Percentiles rank a stretch among this genome's conserved stretches.
These are phyloP conservation scores for Callitettix versicolor DNA, from an alignment of 1,140 invertebrate genomes.

Conservation along the genomic window DNA sequence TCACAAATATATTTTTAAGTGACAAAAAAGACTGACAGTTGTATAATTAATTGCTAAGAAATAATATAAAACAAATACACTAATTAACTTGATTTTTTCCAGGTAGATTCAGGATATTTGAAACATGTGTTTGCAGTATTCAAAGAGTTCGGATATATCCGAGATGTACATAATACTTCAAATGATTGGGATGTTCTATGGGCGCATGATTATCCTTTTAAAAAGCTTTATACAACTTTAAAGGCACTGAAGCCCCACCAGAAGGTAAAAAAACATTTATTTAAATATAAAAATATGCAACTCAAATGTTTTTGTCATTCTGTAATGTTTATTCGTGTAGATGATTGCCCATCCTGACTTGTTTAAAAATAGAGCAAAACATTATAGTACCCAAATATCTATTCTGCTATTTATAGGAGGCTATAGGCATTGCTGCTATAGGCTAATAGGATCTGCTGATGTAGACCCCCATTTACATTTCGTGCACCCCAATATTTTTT, in stretches of 20 bases:
- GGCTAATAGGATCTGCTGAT: too few relatives aligned
- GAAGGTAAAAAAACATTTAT: slow-evolving; percentile 31
- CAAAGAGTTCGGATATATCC: slow-evolving; percentile 56
- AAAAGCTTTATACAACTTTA: slow-evolving; percentile 44
- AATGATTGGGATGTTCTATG: slow-evolving; percentile 79
- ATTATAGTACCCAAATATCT: too few relatives aligned
- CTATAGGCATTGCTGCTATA: too few relatives aligned
- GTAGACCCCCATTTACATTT: too few relatives aligned
- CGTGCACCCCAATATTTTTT: too few relatives aligned
- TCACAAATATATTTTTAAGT: too few relatives aligned
- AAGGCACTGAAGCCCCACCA: slow-evolving; percentile 59
- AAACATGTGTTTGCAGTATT: slow-evolving; percentile 69
- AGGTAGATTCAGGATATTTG: slow-evolving; percentile 53
- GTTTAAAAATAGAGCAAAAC: too few relatives aligned
- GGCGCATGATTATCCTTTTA: slow-evolving; percentile 89
- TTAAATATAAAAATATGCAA: not conserved
- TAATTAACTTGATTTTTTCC: slow-evolving; percentile 19
- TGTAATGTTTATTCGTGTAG: not conserved
- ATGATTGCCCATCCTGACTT: not conserved
- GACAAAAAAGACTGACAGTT: too few relatives aligned
- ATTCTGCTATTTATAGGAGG: too few relatives aligned
- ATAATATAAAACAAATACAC: too few relatives aligned
- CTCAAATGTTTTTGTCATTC: not conserved
- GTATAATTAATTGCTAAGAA: too few relatives aligned
- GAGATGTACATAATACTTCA: slow-evolving; percentile 38